Percentiles rank a stretch among this genome's conserved stretches.
phyloP scores from a whole-genome alignment of 2,888 invertebrate genomes.

The Zaprionus lineosus region DNA sequence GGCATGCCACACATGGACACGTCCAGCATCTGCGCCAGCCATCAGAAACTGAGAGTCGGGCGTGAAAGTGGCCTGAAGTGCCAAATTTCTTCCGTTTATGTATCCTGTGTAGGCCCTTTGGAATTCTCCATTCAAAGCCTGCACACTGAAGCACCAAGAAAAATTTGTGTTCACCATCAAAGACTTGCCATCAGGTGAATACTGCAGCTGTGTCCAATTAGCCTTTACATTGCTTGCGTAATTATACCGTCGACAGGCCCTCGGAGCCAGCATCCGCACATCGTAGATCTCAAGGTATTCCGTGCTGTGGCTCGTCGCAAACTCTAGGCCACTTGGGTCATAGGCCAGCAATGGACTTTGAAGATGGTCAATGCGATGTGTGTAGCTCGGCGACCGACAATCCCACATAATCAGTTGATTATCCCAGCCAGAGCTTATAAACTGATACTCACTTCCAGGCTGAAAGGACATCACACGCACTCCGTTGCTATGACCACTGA shows the following conservation, averaged over 20 bases:
- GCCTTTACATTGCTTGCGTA: slow-evolving; percentile 17
- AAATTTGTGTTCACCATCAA: slow-evolving; percentile 45
- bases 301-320: slow-evolving; percentile 30
- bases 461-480: slow-evolving; percentile 22
- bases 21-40: slow-evolving; percentile 45
- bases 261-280: slow-evolving; percentile 35
- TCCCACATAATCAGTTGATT: slow-evolving; percentile 50
- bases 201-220: slow-evolving; percentile 55
- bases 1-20: slow-evolving; percentile 54
- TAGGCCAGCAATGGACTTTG: slow-evolving; percentile 32
- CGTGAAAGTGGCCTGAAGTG: slow-evolving; percentile 33
- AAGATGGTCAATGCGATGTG: slow-evolving; percentile 7
- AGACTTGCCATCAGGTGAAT: slow-evolving; percentile 45
- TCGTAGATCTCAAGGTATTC: slow-evolving; percentile 40
- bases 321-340: slow-evolving; percentile 41
- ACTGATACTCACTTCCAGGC: slow-evolving; percentile 31
- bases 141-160: slow-evolving; percentile 46
- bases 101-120: slow-evolving; percentile 23
- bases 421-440: slow-evolving; percentile 45
- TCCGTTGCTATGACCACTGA: slow-evolving; percentile 24
- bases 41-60: slow-evolving; percentile 55
- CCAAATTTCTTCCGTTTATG: slow-evolving; percentile 20
- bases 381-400: slow-evolving; percentile 15
- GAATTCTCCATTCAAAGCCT: slow-evolving; percentile 35
- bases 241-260: slow-evolving; percentile 30